Base-by-base conservation (phyloP, 2,888 invertebrate species). In the Stenurella melanura region DNA sequence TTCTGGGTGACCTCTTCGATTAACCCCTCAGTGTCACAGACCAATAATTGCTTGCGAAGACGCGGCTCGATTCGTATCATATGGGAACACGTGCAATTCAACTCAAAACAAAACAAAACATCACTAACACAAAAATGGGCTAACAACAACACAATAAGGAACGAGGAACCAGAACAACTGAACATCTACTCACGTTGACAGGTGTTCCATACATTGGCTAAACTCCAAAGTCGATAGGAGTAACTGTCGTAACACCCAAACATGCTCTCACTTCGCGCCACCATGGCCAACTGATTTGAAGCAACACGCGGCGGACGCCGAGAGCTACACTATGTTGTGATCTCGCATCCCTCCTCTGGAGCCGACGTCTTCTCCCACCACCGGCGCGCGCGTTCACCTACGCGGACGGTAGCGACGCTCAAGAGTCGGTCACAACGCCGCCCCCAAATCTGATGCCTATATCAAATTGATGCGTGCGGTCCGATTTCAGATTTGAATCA, bases 261-360 rank as follows among this genome's bases (percentile, higher is more conserved):
- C 93, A 93, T 94, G 92, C 92, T 93, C 91, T 92, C 93, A 92
- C 93, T 92, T 91, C 93, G 93, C 93, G 94, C 94, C 93, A 95
- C 94, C 94, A 94, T 94, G 93, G 93, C 94, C 93, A 92, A 94
- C 93, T 93, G 93, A 88, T 91, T 76, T 66, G 82, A 70, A 76
- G 83, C 82, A 82, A 81, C 85, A 84, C 86, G 85, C 86, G 76
- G 77, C 72, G 67, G 73, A 74, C 72, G 77, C 75, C 77, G 76
- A 81, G 81, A 83, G 82, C 84, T 66, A 78, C 82, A 86, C 83
- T 84, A 84, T 82, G 82, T 83, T 80, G 80, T 81, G 83, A 81
- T 82, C 80, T 76, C 77, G 69, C 77, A 76, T 80, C 81, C 81
- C 78, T 76, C 68, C 58, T 42, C 61, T 50, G 50, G 50, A 63